Evolutionary conservation across 2,113 vertebrate species (phyloP).

Genomic region (Neogobius melanostomus): DNA sequence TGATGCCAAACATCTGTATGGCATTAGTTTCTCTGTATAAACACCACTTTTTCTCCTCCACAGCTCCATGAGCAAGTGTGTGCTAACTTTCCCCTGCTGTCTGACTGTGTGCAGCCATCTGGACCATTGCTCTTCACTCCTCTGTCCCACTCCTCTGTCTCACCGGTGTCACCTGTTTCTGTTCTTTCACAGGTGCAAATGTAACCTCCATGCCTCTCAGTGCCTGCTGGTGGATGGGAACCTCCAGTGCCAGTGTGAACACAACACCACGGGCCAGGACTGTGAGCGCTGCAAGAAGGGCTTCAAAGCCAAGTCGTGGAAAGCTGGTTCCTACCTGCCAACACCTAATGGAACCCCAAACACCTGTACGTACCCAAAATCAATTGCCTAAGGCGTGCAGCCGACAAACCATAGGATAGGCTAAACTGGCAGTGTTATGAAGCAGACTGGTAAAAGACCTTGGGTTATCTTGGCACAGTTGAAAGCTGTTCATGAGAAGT

Average conservation of each 20-base stretch:
- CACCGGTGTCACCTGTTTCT: background rate
- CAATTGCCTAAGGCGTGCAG: background rate
- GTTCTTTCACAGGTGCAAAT: constrained; percentile 86
- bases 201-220: constrained; percentile 93
- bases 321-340: constrained; percentile 93
- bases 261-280: constrained; percentile 98
- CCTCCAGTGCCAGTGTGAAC: constrained; percentile 95
- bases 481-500: constrained; percentile 4
- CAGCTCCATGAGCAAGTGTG: constrained; percentile 4
- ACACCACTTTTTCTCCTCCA: background rate
- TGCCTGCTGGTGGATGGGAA: constrained; percentile 89
- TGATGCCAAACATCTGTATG: background rate
- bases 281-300: constrained; percentile 94
- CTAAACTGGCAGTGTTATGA: no score
- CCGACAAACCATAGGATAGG: no score
- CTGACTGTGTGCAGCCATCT: background rate
- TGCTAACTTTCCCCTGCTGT: constrained; percentile 13
- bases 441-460: no score
- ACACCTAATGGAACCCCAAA: constrained; percentile 92
- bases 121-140: background rate
- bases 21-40: constrained; percentile 10
- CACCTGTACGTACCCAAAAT: constrained; percentile 81
- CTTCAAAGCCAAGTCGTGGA: constrained; percentile 93
- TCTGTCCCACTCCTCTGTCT: constrained; percentile 7
- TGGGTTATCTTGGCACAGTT: no score